Conservation (phyloP, 1,140 invertebrate species). For the Coenobita brevimanus region DNA sequence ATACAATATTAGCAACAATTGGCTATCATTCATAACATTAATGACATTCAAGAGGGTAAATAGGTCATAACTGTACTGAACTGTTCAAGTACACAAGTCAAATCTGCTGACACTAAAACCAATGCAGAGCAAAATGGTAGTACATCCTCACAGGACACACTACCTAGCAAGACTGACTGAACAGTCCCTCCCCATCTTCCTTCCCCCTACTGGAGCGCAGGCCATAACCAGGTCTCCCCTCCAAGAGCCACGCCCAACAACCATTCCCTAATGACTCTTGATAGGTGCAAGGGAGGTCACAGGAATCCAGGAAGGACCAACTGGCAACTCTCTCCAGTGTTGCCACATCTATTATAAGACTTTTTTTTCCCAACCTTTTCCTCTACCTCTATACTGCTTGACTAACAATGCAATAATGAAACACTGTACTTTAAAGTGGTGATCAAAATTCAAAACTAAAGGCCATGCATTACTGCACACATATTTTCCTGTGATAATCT, state of each 20-base stretch:
- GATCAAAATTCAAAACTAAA: too few relatives aligned
- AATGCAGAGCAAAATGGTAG: too few relatives aligned
- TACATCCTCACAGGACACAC: background rate
- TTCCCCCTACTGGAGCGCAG: slow-evolving; percentile 11
- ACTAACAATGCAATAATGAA: background rate
- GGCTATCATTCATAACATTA: too few relatives aligned
- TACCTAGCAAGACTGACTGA: background rate
- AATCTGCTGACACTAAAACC: too few relatives aligned
- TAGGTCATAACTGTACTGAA: too few relatives aligned
- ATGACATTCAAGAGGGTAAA: too few relatives aligned
- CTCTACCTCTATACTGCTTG: background rate
- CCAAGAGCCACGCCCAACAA: slow-evolving; percentile 45
- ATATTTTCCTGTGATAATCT: too few relatives aligned
- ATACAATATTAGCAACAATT: too few relatives aligned
- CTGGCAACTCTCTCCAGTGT: background rate
- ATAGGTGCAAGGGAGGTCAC: slow-evolving; percentile 37
- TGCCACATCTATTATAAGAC: background rate
- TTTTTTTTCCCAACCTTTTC: background rate
- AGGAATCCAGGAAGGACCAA: background rate
- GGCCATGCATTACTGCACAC: too few relatives aligned
- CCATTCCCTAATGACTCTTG: slow-evolving; percentile 46
- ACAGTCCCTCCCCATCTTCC: slow-evolving; percentile 6
- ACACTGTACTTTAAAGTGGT: too few relatives aligned
- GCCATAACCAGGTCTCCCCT: slow-evolving; percentile 27
- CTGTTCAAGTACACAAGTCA: too few relatives aligned